These are phyloP conservation scores for Rhynchomys soricoides DNA, from an alignment of 2,113 vertebrate species.

Conservation along the genomic window DNA sequence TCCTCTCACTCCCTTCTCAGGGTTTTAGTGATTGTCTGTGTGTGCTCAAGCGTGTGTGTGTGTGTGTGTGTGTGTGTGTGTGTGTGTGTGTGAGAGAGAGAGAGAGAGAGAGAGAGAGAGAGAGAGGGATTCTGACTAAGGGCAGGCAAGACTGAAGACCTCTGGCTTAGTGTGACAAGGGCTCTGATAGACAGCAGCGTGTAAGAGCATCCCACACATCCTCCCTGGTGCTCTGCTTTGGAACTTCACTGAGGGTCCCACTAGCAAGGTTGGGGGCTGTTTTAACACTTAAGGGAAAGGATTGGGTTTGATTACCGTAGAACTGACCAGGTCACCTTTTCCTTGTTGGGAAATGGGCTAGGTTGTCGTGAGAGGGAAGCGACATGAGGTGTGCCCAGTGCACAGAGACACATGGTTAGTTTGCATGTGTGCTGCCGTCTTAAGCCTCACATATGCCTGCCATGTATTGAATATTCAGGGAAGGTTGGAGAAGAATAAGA, in stretches of 20 bases:
- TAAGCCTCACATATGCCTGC: background rate
- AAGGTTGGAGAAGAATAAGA: constrained; percentile 38
- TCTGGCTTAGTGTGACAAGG: background rate
- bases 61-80: background rate
- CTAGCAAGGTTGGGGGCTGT: background rate
- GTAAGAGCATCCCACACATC: background rate
- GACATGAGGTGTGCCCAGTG: background rate
- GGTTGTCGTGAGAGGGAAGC: background rate
- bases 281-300: constrained; percentile 43
- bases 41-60: background rate
- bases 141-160: background rate
- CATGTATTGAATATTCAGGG: constrained; percentile 21
- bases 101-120: too few relatives aligned
- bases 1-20: background rate
- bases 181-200: background rate
- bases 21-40: background rate
- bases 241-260: background rate
- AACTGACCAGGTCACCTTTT: constrained; percentile 51
- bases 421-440: background rate
- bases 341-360: constrained; percentile 2
- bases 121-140: too few relatives aligned
- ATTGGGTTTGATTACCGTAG: background rate
- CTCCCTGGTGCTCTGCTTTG: background rate
- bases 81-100: background rate
- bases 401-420: constrained; percentile 4